Conservation (phyloP, 2,113 vertebrate species). For the Melanocharis versteri region DNA sequence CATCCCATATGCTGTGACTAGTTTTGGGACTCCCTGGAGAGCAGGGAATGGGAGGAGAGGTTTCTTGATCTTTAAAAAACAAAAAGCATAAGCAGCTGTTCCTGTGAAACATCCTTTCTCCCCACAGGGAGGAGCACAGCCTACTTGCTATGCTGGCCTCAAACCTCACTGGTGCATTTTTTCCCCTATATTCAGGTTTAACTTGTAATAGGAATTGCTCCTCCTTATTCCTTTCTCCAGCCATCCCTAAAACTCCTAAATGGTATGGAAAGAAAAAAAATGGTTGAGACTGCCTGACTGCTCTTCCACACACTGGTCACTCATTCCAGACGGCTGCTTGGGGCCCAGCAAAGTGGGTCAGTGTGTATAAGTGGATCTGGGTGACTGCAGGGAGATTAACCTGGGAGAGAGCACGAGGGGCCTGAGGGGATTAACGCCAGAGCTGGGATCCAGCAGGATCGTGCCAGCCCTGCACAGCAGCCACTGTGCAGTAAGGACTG, state of each 20-base stretch:
- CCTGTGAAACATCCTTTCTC: neutral
- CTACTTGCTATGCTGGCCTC: neutral
- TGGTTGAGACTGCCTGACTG: neutral
- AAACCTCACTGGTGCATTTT: neutral
- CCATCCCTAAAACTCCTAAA: constrained; percentile 1
- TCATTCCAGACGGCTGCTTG: neutral
- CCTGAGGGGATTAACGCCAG: neutral
- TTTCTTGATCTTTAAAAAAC: neutral
- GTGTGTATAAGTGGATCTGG: neutral
- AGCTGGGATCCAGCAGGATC: neutral
- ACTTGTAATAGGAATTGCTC: neutral
- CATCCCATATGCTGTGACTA: constrained; percentile 39
- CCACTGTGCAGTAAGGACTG: neutral
- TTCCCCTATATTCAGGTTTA: neutral
- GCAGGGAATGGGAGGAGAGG: constrained; percentile 30
- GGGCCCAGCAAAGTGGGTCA: neutral
- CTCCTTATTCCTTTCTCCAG: constrained; percentile 28
- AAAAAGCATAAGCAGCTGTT: neutral
- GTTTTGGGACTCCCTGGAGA: constrained; percentile 21
- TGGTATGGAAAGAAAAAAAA: neutral
- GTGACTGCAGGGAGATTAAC: constrained; percentile 20
- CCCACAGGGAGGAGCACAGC: neutral
- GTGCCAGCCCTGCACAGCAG: neutral
- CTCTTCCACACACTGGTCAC: neutral
- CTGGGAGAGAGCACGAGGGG: neutral